Percentiles rank a stretch among this genome's conserved stretches.
phyloP scores from a whole-genome alignment of 2,888 invertebrate genomes.

The Sericinus montela region DNA sequence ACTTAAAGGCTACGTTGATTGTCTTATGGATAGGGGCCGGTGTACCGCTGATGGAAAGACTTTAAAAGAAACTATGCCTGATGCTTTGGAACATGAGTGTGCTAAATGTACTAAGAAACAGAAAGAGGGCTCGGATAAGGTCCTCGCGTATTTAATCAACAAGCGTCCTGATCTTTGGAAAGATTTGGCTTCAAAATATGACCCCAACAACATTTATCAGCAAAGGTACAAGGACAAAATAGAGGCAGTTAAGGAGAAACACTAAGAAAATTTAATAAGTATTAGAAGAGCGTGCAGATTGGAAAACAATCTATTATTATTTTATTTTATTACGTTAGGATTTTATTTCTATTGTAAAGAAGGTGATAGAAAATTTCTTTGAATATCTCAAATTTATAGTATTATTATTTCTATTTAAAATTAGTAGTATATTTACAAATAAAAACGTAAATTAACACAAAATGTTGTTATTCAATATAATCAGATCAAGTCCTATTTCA shows the following conservation, averaged over 20 bases:
- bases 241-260: slow-evolving; percentile 41
- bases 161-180: slow-evolving; percentile 84
- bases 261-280: neutral
- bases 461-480: neutral
- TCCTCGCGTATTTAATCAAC: slow-evolving; percentile 83
- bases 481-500: too few species aligned
- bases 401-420: neutral
- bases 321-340: neutral
- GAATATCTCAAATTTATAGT: too few species aligned
- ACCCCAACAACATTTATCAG: slow-evolving; percentile 83
- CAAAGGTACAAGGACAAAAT: slow-evolving; percentile 80
- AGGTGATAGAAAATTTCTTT: neutral
- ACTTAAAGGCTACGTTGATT: slow-evolving; percentile 83
- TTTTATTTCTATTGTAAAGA: neutral
- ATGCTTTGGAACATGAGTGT: slow-evolving; percentile 85
- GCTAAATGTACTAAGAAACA: slow-evolving; percentile 83
- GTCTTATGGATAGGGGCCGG: slow-evolving; percentile 81
- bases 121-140: slow-evolving; percentile 78
- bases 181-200: slow-evolving; percentile 83
- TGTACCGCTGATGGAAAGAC: slow-evolving; percentile 85
- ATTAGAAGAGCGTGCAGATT: neutral
- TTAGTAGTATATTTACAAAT: neutral
- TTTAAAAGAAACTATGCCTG: slow-evolving; percentile 81
- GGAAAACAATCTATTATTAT: neutral
- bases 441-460: neutral